Evolutionary conservation across 2,797 vertebrate species (phyloP).

Genomic region (Leptodactylus fallax): DNA sequence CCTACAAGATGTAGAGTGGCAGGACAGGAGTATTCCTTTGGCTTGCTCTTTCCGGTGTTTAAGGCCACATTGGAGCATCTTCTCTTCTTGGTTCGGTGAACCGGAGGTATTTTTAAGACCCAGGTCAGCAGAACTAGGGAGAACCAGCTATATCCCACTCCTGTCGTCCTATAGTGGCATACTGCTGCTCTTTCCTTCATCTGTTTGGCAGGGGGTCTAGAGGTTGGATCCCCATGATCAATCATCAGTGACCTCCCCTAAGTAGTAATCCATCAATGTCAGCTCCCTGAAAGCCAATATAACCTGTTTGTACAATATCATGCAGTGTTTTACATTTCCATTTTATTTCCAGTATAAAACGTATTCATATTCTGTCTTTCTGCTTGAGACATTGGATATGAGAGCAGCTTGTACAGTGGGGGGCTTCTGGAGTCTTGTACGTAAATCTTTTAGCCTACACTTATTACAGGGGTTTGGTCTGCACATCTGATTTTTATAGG

Average conservation of each 20-base stretch:
- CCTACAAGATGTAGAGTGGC: too few species aligned
- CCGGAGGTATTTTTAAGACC: too few species aligned
- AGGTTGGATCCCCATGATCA: background rate
- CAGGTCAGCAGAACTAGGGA: too few species aligned
- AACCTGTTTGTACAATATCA: background rate
- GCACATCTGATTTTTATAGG: constrained; percentile 37
- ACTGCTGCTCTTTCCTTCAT: background rate
- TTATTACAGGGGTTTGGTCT: constrained; percentile 26
- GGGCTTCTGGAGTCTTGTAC: background rate
- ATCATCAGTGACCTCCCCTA: background rate
- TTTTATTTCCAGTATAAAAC: background rate
- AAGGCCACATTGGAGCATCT: too few species aligned
- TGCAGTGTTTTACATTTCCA: background rate
- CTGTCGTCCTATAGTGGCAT: too few species aligned
- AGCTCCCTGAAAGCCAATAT: background rate
- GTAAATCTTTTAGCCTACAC: constrained; percentile 18
- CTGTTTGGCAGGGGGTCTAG: background rate
- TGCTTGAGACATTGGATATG: background rate
- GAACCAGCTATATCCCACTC: too few species aligned
- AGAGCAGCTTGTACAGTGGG: background rate
- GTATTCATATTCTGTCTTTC: background rate
- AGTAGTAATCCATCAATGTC: background rate
- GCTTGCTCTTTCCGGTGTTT: too few species aligned
- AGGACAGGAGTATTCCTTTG: too few species aligned
- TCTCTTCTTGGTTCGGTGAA: too few species aligned